These are phyloP conservation scores for Drosophila simulans DNA, from an alignment of 1,140 invertebrate species.

Conservation along the genomic window DNA sequence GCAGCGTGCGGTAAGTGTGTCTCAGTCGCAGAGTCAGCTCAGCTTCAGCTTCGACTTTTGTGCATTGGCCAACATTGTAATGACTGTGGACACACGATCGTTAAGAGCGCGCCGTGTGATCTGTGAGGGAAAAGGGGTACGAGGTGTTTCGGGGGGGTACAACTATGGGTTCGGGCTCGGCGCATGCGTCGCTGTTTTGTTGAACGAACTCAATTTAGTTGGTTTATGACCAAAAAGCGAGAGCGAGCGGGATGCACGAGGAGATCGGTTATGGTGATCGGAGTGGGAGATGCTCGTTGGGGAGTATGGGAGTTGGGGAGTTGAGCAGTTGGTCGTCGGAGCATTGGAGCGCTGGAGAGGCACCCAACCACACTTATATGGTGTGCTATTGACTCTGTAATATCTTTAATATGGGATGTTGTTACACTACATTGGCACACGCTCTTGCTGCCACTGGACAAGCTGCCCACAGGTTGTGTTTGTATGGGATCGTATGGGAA, in stretches of 20 bases:
- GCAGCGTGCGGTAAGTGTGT: constrained; percentile 80
- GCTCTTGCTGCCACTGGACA: constrained; percentile 81
- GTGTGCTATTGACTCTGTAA: constrained; percentile 82
- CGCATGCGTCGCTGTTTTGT: constrained; percentile 74
- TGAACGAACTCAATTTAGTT: constrained; percentile 82
- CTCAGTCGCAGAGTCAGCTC: constrained; percentile 28
- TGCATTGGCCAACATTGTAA: constrained; percentile 83
- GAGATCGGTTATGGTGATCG: constrained; percentile 23
- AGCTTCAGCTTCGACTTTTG: constrained; percentile 34
- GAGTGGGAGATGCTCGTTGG: constrained; percentile 16
- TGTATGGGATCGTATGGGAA: constrained; percentile 5
- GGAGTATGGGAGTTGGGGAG: constrained; percentile 3
- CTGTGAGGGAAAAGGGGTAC: constrained; percentile 37
- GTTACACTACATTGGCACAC: constrained; percentile 84
- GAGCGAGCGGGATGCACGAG: constrained; percentile 18
- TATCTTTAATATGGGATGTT: constrained; percentile 83
- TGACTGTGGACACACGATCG: constrained; percentile 84
- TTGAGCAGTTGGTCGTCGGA: constrained; percentile 3
- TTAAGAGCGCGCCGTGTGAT: constrained; percentile 74
- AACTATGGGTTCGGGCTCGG: constrained; percentile 19
- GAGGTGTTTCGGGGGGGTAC: constrained; percentile 3
- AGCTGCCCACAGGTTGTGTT: constrained; percentile 49
- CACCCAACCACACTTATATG: constrained; percentile 72
- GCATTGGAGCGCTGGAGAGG: constrained; percentile 26
- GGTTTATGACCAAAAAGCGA: constrained; percentile 62